phyloP scores from a whole-genome alignment of 2,113 vertebrate species.

The Oncorhynchus nerka region DNA sequence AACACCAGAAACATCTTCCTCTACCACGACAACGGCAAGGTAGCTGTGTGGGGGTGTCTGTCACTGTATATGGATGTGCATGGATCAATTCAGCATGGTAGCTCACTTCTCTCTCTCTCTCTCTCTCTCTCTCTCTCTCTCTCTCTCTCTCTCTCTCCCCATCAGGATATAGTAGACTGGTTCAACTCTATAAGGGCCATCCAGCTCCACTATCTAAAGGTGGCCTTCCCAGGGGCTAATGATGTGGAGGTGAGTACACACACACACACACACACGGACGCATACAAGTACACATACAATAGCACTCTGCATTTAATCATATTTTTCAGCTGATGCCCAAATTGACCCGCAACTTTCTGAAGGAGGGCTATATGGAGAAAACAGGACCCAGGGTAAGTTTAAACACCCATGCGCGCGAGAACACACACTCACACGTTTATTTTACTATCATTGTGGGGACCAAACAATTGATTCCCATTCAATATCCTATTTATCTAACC shows the following conservation, averaged over 20 bases:
- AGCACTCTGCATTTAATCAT: not conserved
- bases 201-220: constrained; percentile 93
- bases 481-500: no score
- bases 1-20: constrained; percentile 90
- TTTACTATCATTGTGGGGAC: no score
- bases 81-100: no score
- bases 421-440: not conserved
- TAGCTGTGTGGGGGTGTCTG: no score
- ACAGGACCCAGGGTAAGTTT: constrained; percentile 84
- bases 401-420: not conserved
- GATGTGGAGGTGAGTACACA: constrained; percentile 80
- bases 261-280: constrained; percentile 1
- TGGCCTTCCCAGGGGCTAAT: constrained; percentile 91
- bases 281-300: constrained; percentile 4
- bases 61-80: no score
- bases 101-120: not conserved
- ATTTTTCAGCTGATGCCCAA: constrained; percentile 80
- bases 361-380: constrained; percentile 94
- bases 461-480: no score
- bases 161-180: constrained; percentile 94
- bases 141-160: not conserved
- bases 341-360: constrained; percentile 84
- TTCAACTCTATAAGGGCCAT: constrained; percentile 91
- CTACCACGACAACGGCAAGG: constrained; percentile 85
- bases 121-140: not conserved